phyloP scores from a whole-genome alignment of 2,888 invertebrate species.

The Drosophila picticornis region DNA sequence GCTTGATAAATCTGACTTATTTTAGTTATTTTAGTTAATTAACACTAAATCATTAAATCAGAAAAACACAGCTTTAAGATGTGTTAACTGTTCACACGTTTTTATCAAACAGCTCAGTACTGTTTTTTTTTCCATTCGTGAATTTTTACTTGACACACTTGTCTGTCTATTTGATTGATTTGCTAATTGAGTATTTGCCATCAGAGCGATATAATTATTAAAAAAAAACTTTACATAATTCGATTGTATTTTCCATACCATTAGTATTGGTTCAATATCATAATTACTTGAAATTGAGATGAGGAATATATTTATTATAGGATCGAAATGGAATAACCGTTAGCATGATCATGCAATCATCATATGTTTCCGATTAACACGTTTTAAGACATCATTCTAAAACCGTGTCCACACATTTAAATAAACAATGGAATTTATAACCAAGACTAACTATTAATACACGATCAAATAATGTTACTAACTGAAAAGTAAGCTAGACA shows the following conservation, averaged over 20 bases:
- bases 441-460: constrained; percentile 20
- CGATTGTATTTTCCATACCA: not conserved
- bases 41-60: constrained; percentile 17
- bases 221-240: not conserved
- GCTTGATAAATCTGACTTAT: not conserved
- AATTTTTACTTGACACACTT: constrained; percentile 18
- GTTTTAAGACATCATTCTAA: constrained; percentile 12
- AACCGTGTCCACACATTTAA: constrained; percentile 40
- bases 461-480: constrained; percentile 7
- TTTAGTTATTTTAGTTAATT: constrained; percentile 14
- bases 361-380: constrained; percentile 43
- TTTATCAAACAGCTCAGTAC: constrained; percentile 1
- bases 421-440: constrained; percentile 1
- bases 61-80: constrained; percentile 37
- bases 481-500: constrained; percentile 3
- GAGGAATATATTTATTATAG: not conserved
- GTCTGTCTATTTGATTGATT: not conserved
- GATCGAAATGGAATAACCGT: constrained; percentile 10
- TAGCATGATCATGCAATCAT: constrained; percentile 21
- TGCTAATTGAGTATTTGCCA: constrained; percentile 1
- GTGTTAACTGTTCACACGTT: constrained; percentile 57
- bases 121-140: constrained; percentile 1
- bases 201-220: not conserved
- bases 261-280: not conserved
- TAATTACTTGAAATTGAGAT: not conserved